Base-by-base conservation (phyloP, 2,888 invertebrate species). In the Drosophila mimica region DNA sequence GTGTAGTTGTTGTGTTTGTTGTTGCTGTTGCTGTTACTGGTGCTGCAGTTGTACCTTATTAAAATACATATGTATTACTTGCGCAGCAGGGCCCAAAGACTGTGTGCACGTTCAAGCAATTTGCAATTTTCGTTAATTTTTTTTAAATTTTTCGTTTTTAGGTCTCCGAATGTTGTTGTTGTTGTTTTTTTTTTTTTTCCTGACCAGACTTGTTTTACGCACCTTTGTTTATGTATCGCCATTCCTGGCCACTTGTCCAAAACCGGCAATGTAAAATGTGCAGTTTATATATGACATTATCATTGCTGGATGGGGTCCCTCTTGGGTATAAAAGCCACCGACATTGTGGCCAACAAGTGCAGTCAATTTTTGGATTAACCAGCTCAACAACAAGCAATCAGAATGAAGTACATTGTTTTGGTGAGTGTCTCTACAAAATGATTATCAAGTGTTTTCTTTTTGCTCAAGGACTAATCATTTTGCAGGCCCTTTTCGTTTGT, bases 401-500 rank as follows among this genome's bases (percentile, higher is more conserved):
- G 59, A 52, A 91, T 91, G 91, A 91, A 92, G 74, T 91, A 80
- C 76, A 74, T 92, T 53, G 70, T 80, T 62, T 76, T 91, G 90
- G 91, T 91, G 46, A 82, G 90, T 82, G 6, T 4, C 28, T 5
- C 25, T 15, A 38, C 57, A 31, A 2, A 33, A 17, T 30, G 20
- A 43, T 34, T 34, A 25, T 31, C n/a, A 33, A 53, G 33, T 17
- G 4, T 40, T n/a, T 31, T 33, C 13, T 13, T 46, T 46, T 43
- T 13, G 11, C 15, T 43, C 48, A 48, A 58, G 53, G 62, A 49
- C 28, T 33, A 4, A 3, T 1, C 28, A 4, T 13, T 20, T 82
- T 76, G 0, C 76, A 93, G 93, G 87, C 91, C 31, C 72, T 93
- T 66, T 88, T 92, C 56, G 71, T 92, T 17, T 90, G 91, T 74